Evolutionary conservation across 2,113 vertebrate genomes (phyloP).

Genomic region (Apodemus speciosus): DNA sequence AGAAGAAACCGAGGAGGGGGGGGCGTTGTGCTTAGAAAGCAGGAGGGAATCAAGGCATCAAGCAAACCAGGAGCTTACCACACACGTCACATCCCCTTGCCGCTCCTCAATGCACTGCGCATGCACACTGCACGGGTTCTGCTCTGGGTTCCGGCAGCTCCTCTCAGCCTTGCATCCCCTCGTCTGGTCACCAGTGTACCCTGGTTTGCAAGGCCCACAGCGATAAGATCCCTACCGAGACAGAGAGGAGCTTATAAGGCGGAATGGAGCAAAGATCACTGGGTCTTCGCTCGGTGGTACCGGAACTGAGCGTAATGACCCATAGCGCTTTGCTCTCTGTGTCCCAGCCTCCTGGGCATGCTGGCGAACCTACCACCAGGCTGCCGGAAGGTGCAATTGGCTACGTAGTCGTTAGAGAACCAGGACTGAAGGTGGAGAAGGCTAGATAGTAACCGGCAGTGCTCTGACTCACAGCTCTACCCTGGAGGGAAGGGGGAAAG

Average conservation of each 20-base stretch:
- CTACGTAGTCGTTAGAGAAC: not conserved
- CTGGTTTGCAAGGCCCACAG: conserved; percentile 93
- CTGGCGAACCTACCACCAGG: not conserved
- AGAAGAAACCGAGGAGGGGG: not conserved
- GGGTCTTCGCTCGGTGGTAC: rapidly evolving
- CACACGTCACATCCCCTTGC: conserved; percentile 91
- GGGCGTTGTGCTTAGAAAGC: not conserved
- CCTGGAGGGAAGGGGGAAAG: not conserved
- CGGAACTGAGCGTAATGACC: rapidly evolving
- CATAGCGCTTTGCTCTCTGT: rapidly evolving
- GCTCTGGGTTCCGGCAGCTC: conserved; percentile 89
- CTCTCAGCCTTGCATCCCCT: conserved; percentile 89
- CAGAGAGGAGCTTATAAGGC: not conserved
- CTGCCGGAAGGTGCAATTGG: not conserved
- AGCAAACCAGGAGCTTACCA: conserved; percentile 84
- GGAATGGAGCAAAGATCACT: not conserved
- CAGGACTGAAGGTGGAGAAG: not conserved
- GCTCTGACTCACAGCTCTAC: too few relatives aligned
- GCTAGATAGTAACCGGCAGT: rapidly evolving
- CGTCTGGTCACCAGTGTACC: conserved; percentile 92
- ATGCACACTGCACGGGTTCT: conserved; percentile 92
- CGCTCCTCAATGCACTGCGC: conserved; percentile 91
- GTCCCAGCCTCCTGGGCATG: not conserved
- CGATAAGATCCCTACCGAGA: conserved; percentile 92
- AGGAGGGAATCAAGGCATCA: not conserved